A percentile compares a stretch with the other conserved stretches of the same genome.
phyloP scores from a whole-genome alignment of 2,113 vertebrate species.

The Harpagus bidentatus region DNA sequence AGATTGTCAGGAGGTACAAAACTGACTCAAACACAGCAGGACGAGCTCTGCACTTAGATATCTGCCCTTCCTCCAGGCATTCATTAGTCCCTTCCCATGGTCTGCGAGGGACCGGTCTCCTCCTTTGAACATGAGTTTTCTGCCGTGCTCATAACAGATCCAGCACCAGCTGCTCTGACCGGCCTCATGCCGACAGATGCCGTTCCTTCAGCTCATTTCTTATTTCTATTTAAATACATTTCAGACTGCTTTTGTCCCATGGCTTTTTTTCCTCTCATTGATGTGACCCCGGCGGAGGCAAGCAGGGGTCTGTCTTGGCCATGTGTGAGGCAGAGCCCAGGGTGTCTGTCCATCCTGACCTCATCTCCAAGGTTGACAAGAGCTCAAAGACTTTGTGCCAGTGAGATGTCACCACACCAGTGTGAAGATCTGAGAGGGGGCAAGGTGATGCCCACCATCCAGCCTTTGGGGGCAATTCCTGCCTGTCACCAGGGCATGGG shows the following conservation, averaged over 20 bases:
- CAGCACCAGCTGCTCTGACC: not conserved
- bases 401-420: not conserved
- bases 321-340: not conserved
- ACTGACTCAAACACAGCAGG: not conserved
- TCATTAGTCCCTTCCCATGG: not conserved
- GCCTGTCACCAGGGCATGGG: not conserved
- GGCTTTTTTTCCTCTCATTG: not conserved
- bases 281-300: fast-evolving
- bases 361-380: fast-evolving
- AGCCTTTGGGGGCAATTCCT: not conserved
- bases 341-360: not conserved
- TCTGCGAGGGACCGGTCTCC: not conserved
- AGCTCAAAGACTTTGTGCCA: not conserved
- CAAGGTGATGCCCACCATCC: not conserved
- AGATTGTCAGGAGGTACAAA: not conserved
- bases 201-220: not conserved
- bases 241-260: not conserved
- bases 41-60: not conserved
- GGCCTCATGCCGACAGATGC: not conserved
- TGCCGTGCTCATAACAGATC: fast-evolving
- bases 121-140: not conserved
- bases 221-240: not conserved
- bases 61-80: not conserved
- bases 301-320: not conserved
- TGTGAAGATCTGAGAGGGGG: not conserved